Evolutionary conservation across 64 coral and sea anemone species (phyloP).

Genomic region (Acropora yongei): DNA sequence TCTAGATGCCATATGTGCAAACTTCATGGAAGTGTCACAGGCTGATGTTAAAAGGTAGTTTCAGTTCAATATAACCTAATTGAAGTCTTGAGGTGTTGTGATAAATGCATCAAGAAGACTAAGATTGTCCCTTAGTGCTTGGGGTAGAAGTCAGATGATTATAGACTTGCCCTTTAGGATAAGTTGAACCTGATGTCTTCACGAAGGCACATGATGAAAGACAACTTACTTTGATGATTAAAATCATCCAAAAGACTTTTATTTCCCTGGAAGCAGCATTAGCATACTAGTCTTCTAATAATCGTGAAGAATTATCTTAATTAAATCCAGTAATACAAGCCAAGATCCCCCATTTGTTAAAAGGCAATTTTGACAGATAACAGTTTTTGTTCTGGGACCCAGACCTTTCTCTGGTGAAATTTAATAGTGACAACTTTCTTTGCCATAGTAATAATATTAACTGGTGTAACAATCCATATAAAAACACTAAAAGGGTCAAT

Average conservation of each 20-base stretch:
- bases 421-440: conserved; percentile 21
- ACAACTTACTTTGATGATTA: conserved; percentile 12
- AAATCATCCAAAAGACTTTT: conserved; percentile 19
- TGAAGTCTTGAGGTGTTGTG: neutral
- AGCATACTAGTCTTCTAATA: conserved; percentile 18
- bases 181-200: conserved; percentile 18
- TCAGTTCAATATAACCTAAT: neutral
- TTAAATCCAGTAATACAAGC: conserved; percentile 5
- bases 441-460: conserved; percentile 4
- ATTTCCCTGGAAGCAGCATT: conserved; percentile 1
- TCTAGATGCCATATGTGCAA: conserved; percentile 4
- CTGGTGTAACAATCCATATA: neutral
- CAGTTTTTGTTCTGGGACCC: neutral
- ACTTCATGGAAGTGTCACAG: conserved; percentile 2
- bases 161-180: conserved; percentile 10
- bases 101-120: neutral
- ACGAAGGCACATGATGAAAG: conserved; percentile 17
- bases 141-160: conserved; percentile 3
- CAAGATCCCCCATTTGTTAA: conserved; percentile 10
- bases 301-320: neutral
- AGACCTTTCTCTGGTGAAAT: conserved; percentile 24
- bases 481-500: neutral
- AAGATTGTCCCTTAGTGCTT: neutral
- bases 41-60: conserved; percentile 37
- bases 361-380: conserved; percentile 7